Conservation (phyloP, 2,113 vertebrate species). For the Tyrannus savana region DNA sequence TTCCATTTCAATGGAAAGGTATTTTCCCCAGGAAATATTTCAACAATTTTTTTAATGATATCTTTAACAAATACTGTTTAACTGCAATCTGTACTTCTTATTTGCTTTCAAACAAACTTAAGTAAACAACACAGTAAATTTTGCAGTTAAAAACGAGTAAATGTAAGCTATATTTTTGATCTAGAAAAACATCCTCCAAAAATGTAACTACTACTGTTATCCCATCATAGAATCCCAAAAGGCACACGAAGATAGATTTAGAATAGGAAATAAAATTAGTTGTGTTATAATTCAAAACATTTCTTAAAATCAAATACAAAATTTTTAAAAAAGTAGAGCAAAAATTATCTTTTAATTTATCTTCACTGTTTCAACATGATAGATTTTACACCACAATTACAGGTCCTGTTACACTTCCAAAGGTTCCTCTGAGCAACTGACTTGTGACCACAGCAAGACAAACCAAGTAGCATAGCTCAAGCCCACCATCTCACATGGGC, state of each 20-base stretch:
- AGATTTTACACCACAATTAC: background rate
- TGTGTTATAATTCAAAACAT: background rate
- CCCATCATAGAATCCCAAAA: background rate
- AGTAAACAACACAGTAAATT: background rate
- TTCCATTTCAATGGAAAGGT: background rate
- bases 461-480: constrained; percentile 5
- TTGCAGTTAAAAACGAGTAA: background rate
- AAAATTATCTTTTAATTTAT: background rate
- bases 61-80: background rate
- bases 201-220: background rate
- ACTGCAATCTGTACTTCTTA: background rate
- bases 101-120: background rate
- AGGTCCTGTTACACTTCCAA: background rate
- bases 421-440: background rate
- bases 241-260: background rate
- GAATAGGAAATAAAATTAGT: background rate
- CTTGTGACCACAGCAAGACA: background rate
- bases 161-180: background rate
- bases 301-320: background rate
- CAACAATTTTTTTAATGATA: background rate
- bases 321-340: background rate
- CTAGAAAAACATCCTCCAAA: background rate
- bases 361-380: background rate
- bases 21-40: background rate
- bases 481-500: background rate